phyloP scores from a whole-genome alignment of 2,797 vertebrate genomes.

The Crypturellus tataupa region DNA sequence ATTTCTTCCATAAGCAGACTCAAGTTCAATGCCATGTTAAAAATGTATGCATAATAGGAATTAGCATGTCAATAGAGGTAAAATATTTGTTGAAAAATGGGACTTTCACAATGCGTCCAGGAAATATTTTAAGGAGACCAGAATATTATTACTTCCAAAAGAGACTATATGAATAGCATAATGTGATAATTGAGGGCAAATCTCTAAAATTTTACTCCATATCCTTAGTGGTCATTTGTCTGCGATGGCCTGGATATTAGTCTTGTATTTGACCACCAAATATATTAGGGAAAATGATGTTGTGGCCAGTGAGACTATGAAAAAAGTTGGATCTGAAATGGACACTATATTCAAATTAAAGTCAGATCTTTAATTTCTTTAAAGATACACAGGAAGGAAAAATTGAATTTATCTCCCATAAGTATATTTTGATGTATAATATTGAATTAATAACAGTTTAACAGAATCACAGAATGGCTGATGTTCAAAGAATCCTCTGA shows the following conservation, averaged over 20 bases:
- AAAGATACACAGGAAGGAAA: background rate
- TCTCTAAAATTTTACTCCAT: background rate
- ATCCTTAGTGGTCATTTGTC: background rate
- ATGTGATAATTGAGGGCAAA: background rate
- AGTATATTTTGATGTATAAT: background rate
- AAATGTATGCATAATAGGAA: constrained; percentile 1
- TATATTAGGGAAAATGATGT: background rate
- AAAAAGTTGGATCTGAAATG: background rate
- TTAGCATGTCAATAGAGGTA: background rate
- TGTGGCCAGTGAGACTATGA: background rate
- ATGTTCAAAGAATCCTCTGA: background rate
- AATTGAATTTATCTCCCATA: background rate
- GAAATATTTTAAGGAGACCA: background rate
- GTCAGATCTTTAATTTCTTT: background rate
- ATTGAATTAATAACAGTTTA: background rate
- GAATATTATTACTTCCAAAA: background rate
- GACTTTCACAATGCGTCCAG: background rate
- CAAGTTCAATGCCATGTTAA: background rate
- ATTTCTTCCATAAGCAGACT: constrained; percentile 14
- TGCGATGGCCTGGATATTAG: background rate
- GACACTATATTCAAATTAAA: background rate
- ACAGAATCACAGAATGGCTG: background rate
- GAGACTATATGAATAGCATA: background rate
- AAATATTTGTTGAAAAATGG: background rate
- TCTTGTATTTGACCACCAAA: background rate